phyloP scores from a whole-genome alignment of 2,113 vertebrate species.

The Globicephala melas region DNA sequence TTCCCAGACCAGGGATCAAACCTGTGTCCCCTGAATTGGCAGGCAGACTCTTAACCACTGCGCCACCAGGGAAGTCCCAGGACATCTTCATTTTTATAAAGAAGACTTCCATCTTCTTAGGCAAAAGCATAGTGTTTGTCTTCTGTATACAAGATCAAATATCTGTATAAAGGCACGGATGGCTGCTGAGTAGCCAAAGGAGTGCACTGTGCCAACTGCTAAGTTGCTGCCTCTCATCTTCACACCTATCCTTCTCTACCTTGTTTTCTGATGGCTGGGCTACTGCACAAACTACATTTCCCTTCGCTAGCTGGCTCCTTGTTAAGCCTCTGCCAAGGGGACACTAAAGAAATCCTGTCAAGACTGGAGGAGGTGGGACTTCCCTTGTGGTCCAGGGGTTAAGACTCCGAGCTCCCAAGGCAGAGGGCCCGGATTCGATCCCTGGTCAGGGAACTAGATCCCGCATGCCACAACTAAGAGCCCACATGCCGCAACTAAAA shows the following conservation, averaged over 20 bases:
- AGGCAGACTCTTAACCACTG: no score
- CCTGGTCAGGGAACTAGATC: no score
- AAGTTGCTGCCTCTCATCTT: neutral
- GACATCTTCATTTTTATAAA: slow-evolving; percentile 24
- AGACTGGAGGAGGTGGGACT: neutral
- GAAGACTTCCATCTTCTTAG: neutral
- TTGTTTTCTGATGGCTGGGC: neutral
- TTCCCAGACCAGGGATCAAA: no score
- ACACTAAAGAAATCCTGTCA: neutral
- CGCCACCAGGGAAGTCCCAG: no score
- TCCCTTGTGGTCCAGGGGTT: no score
- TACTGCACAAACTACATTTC: neutral
- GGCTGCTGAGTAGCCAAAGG: neutral
- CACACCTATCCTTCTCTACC: neutral
- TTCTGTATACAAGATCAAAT: neutral
- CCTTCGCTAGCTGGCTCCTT: neutral
- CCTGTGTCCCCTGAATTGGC: no score
- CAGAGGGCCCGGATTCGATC: no score
- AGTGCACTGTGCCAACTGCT: neutral
- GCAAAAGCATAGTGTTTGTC: neutral
- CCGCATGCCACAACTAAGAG: no score
- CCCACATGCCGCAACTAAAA: no score
- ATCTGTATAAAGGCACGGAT: neutral
- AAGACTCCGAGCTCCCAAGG: no score
- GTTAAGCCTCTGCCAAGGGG: neutral